A percentile compares a stretch with the other conserved stretches of the same genome.
Conservation (phyloP, 2,888 invertebrate genomes). For the Lepidocyrtoides sp. region DNA sequence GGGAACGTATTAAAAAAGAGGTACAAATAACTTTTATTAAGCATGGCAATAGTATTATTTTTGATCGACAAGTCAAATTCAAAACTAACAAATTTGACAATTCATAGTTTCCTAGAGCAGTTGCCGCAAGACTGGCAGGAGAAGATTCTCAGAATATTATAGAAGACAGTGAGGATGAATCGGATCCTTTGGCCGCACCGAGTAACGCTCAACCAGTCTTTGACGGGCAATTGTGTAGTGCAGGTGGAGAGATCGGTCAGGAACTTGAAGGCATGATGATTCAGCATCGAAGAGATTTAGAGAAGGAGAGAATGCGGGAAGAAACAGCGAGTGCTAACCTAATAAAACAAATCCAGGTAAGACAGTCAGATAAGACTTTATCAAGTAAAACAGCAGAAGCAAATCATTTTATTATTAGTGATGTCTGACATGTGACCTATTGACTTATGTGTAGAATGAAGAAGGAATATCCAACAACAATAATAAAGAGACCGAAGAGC, state of each 20-base stretch:
- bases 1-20: slow-evolving; percentile 81
- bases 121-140: slow-evolving; percentile 75
- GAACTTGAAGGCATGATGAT: slow-evolving; percentile 91
- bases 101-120: slow-evolving; percentile 80
- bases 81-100: too few species aligned
- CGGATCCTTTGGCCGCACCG: not conserved
- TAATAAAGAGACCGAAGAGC: not conserved
- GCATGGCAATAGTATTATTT: too few species aligned
- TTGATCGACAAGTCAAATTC: too few species aligned
- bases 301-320: slow-evolving; percentile 86
- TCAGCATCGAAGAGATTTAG: slow-evolving; percentile 83
- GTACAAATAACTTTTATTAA: too few species aligned
- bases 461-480: not conserved
- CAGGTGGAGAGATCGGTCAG: slow-evolving; percentile 91
- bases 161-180: slow-evolving; percentile 35
- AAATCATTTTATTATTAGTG: not conserved
- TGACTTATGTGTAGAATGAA: slow-evolving; percentile 45
- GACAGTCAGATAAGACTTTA: not conserved
- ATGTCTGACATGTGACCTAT: not conserved
- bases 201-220: not conserved
- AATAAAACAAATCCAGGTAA: slow-evolving; percentile 87
- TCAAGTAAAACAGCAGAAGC: not conserved
- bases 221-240: slow-evolving; percentile 87
- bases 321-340: slow-evolving; percentile 89
- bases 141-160: slow-evolving; percentile 80